Base-by-base conservation (phyloP, 2,888 invertebrate genomes). In the Corbicula japonica region DNA sequence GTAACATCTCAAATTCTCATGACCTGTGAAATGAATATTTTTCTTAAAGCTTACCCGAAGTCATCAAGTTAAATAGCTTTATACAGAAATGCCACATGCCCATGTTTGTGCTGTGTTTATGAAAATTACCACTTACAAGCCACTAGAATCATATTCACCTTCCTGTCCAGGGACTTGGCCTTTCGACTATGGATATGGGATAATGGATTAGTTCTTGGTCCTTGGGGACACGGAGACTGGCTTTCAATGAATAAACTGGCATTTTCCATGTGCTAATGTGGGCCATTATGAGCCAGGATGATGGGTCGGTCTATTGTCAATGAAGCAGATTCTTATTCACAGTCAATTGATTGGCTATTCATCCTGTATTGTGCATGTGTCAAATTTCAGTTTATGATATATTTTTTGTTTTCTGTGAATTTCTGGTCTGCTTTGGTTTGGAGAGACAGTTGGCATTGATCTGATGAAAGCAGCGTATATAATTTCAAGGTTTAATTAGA, bases 201-300 rank as follows among this genome's bases (percentile, higher is more conserved):
- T 66, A 66, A 66, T 66, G 66, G 66, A 66, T 66, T 66, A 66
- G 54, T 41, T 54, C 26, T 18, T 28, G 15, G 1, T 66, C 66
- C 38, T 6, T 10, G 18, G 66, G 41, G 66, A 66, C n/a, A 35
- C 21, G 28, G 8, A 52, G 26, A 38, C 41, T 38, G 41, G 26
- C 41, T 30, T 34, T 28, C n/a, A 66, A 54, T 41, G 28, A 54
- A 48, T 54, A 54, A 23, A 38, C 23, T 38, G 52, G 66, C 32
- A 66, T 54, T 52, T 34, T 66, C 23, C 28, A 66, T 54, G 66
- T 66, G 66, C 26, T 66, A 66, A 66, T 54, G 52, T 52, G 41
- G n/a, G 50, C 35, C 63, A 63, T 66, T 52, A 54, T 32, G n/a
- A 38, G 26, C 10, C 30, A 35, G 41, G n/a, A 21, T 41, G 38